Conservation (phyloP, 2,113 vertebrate species). For the Nothoprocta pentlandii region DNA sequence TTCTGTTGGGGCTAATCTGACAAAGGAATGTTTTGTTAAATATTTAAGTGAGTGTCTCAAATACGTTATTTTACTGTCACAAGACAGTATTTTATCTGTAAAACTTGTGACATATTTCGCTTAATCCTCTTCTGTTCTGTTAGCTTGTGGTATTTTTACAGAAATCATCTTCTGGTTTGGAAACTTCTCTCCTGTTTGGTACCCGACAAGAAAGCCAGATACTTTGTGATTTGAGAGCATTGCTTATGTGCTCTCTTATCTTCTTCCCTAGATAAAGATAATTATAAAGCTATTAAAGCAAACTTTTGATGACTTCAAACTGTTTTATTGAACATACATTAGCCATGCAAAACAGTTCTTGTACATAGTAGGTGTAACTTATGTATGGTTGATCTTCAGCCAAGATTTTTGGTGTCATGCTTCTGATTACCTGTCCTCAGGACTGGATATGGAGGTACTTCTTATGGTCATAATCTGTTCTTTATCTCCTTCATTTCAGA, state of each 20-base stretch:
- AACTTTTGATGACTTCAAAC: not conserved
- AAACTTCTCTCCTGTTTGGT: not conserved
- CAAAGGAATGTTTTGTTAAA: not conserved
- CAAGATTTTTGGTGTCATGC: not conserved
- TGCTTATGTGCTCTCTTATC: rapidly evolving
- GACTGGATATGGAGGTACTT: not conserved
- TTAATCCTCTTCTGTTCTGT: not conserved
- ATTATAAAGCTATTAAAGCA: not conserved
- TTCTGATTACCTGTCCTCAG: not conserved
- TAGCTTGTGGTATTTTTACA: not conserved
- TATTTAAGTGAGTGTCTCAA: not conserved
- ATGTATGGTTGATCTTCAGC: not conserved
- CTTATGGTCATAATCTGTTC: not conserved
- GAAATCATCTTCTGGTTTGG: not conserved
- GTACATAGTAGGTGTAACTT: not conserved
- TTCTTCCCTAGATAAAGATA: not conserved
- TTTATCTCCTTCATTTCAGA: constrained; percentile 80
- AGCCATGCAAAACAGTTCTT: not conserved
- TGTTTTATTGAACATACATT: not conserved
- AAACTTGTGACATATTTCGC: not conserved
- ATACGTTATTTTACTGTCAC: not conserved
- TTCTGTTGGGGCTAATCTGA: not conserved
- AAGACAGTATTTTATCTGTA: not conserved
- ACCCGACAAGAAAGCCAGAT: not conserved
- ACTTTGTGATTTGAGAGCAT: not conserved